Evolutionary conservation across 1,140 invertebrate species (phyloP).

Genomic region (Zelostemma sp.): DNA sequence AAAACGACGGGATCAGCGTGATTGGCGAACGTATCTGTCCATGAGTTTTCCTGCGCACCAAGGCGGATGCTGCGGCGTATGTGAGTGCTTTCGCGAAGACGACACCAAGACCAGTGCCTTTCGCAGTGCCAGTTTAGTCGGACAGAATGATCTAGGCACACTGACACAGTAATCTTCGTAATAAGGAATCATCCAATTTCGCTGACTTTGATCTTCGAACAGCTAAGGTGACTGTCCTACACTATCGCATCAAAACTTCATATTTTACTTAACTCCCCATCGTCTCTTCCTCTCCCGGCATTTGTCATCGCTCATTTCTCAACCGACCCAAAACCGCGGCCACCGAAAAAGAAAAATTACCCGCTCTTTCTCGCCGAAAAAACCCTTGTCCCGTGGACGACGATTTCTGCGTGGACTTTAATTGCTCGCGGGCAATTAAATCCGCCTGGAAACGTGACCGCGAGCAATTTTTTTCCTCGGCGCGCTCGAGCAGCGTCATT

Average conservation of each 20-base stretch:
- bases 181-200: constrained; percentile 18
- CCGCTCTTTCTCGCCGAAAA: too few species aligned
- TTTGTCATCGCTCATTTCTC: not conserved
- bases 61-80: constrained; percentile 7
- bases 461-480: too few species aligned
- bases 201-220: constrained; percentile 21
- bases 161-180: constrained; percentile 16
- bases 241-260: not conserved
- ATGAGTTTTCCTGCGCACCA: constrained; percentile 8
- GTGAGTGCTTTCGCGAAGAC: constrained; percentile 12
- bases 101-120: constrained; percentile 6
- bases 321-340: too few species aligned
- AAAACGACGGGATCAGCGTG: constrained; percentile 13
- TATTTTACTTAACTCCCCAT: not conserved
- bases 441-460: too few species aligned
- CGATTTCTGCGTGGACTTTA: too few species aligned
- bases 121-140: constrained; percentile 21
- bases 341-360: too few species aligned
- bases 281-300: not conserved
- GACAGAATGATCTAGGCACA: constrained; percentile 27
- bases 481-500: constrained; percentile 1
- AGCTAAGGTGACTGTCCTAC: constrained; percentile 20
- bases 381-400: too few species aligned
- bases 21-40: constrained; percentile 13
- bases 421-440: too few species aligned